A percentile compares a stretch with the other conserved stretches of the same genome.
These are phyloP conservation scores for Hystrix brachyura DNA, from an alignment of 2,113 vertebrate species.

Conservation along the genomic window DNA sequence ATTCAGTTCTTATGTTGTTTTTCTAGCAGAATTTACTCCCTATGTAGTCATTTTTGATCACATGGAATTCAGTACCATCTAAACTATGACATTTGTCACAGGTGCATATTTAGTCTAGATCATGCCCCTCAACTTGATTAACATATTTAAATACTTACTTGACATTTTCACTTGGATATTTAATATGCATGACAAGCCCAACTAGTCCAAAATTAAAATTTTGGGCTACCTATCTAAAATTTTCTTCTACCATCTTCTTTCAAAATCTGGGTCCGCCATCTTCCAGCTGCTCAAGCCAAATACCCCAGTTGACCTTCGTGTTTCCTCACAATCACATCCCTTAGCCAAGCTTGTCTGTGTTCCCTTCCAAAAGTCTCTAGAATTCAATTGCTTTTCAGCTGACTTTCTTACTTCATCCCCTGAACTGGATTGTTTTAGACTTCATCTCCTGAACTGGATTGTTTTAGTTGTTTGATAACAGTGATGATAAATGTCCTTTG, in stretches of 20 bases:
- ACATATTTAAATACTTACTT: background rate
- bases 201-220: slow-evolving; percentile 1
- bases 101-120: background rate
- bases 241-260: background rate
- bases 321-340: background rate
- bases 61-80: background rate
- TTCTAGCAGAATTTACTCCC: background rate
- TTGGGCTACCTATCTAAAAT: background rate
- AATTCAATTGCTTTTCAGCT: background rate
- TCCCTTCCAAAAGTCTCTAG: background rate
- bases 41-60: background rate
- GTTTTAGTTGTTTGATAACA: slow-evolving; percentile 20
- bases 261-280: background rate
- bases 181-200: background rate
- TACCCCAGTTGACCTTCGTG: background rate
- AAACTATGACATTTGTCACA: background rate
- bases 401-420: background rate
- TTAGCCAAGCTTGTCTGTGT: background rate
- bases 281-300: background rate
- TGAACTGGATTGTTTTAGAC: background rate
- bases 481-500: background rate
- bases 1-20: background rate
- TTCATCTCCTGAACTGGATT: background rate
- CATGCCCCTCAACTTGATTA: background rate
- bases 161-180: background rate